Evolutionary conservation across 2,113 vertebrate genomes (phyloP).

Genomic region (Brachypodius melanocephalos): DNA sequence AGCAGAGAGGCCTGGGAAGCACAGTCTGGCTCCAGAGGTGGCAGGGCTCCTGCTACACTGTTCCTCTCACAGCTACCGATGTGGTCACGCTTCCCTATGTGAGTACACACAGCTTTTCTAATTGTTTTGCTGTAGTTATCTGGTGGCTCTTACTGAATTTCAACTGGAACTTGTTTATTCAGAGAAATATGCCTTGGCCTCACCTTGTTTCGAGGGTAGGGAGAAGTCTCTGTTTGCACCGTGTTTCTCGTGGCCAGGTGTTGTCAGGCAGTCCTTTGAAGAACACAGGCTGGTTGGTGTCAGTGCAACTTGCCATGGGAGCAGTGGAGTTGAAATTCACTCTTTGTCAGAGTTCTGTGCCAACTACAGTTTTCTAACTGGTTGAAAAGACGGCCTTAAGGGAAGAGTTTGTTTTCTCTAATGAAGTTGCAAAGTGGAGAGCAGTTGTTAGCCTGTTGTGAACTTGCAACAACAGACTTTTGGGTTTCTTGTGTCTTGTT

Average conservation of each 20-base stretch:
- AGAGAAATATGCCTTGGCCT: not conserved
- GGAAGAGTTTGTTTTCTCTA: not conserved
- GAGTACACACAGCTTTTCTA: accelerated
- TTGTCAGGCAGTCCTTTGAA: not conserved
- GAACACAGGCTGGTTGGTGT: not conserved
- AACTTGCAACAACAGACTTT: not conserved
- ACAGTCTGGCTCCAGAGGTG: not conserved
- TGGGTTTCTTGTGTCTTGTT: not conserved
- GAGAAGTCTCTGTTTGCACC: accelerated
- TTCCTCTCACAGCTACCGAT: accelerated
- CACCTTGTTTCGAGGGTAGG: not conserved
- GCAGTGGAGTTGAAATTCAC: not conserved
- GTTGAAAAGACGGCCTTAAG: not conserved
- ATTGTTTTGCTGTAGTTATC: not conserved
- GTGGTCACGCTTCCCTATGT: accelerated
- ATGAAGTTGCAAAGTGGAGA: not conserved
- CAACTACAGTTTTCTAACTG: not conserved
- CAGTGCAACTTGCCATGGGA: accelerated
- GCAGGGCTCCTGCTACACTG: accelerated
- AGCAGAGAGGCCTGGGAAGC: not conserved
- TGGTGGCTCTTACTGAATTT: not conserved
- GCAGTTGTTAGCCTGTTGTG: not conserved
- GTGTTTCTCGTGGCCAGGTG: not conserved
- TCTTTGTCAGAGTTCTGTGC: not conserved
- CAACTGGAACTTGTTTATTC: not conserved